These are phyloP conservation scores for Leuctra nigra DNA, from an alignment of 2,888 invertebrate genomes.

Conservation along the genomic window DNA sequence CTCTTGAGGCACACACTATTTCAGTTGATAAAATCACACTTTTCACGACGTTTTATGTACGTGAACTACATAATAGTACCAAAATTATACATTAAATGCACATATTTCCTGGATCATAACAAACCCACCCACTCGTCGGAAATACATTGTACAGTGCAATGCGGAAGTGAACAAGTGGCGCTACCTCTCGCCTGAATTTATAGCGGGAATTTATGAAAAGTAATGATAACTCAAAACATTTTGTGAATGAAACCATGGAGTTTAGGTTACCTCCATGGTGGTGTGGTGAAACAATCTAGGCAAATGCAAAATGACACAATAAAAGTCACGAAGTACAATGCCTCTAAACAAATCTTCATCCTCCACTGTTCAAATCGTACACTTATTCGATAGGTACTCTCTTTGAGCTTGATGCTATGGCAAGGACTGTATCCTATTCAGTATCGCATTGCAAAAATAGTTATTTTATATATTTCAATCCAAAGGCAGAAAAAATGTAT, in stretches of 20 bases:
- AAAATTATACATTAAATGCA: slow-evolving; percentile 2
- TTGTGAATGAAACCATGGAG: not conserved
- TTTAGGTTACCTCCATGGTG: no score
- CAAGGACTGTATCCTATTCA: no score
- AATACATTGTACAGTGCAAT: not conserved
- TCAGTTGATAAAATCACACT: not conserved
- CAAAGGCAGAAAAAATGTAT: no score
- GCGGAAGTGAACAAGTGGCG: not conserved
- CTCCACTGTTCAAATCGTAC: no score
- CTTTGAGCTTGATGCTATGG: no score
- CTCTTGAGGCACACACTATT: not conserved
- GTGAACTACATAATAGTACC: slow-evolving; percentile 15
- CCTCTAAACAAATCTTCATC: no score
- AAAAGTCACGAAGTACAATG: no score
- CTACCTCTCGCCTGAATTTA: not conserved
- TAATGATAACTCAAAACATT: not conserved
- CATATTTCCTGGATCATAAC: slow-evolving; percentile 12
- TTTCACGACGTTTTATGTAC: not conserved
- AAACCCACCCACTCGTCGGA: slow-evolving; percentile 10
- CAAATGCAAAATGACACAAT: no score
- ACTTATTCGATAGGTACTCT: no score
- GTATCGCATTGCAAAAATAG: no score
- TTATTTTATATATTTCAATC: no score
- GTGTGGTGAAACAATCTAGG: no score
- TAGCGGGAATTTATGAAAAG: not conserved